These are phyloP conservation scores for Aleiodes leptofemur DNA, from an alignment of 2,888 invertebrate species.

Conservation along the genomic window DNA sequence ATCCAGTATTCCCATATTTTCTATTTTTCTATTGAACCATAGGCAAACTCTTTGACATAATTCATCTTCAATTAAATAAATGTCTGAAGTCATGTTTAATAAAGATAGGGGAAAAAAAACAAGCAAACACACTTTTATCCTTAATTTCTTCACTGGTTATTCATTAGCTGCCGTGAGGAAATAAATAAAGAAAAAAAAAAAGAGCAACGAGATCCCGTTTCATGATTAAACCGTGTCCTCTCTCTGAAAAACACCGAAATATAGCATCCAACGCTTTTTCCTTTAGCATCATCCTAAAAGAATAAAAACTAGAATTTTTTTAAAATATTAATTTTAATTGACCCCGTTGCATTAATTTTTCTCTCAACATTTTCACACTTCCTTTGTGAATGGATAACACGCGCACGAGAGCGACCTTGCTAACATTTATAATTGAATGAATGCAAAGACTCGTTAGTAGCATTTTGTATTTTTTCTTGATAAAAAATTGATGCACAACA, in stretches of 20 bases:
- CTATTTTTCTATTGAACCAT: no score
- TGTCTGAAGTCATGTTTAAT: conserved; percentile 3
- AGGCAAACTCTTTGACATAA: no score
- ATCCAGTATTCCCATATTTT: no score
- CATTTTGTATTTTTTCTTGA: background rate
- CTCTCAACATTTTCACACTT: conserved; percentile 9
- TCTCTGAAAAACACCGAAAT: conserved; percentile 39
- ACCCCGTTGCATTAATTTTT: conserved; percentile 44
- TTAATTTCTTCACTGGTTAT: conserved; percentile 22
- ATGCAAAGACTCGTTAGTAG: background rate
- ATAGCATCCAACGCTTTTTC: conserved; percentile 19
- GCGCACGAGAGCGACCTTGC: background rate
- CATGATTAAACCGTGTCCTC: conserved; percentile 21
- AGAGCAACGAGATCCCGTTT: conserved; percentile 36
- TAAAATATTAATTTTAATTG: conserved; percentile 45
- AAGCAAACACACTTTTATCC: background rate
- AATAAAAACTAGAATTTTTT: conserved; percentile 11
- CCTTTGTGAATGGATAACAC: conserved; percentile 9
- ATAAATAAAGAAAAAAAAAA: conserved; percentile 40
- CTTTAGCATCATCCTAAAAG: background rate
- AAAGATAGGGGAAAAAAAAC: conserved; percentile 14
- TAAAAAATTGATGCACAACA: conserved; percentile 12
- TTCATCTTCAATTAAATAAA: background rate
- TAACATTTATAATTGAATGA: background rate
- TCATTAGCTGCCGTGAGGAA: conserved; percentile 33